Percentiles rank a stretch among this genome's conserved stretches.
phyloP scores from a whole-genome alignment of 2,113 vertebrate species.

The Podocnemis expansa region DNA sequence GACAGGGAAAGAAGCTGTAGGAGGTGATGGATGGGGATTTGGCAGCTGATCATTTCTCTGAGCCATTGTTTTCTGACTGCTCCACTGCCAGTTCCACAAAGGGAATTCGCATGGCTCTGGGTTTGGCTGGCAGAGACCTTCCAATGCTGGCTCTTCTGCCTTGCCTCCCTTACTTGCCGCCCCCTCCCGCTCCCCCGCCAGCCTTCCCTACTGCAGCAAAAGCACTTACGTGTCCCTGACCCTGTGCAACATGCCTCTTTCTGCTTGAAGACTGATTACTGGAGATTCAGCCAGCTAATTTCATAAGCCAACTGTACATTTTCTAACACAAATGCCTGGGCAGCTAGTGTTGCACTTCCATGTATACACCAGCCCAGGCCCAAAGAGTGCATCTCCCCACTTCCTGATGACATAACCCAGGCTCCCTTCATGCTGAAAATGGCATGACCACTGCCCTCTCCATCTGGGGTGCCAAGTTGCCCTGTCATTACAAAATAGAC shows the following conservation, averaged over 20 bases:
- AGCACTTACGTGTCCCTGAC: background rate
- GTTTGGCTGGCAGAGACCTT: background rate
- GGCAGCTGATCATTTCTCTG: background rate
- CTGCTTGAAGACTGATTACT: background rate
- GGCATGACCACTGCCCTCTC: background rate
- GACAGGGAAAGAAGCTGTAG: background rate
- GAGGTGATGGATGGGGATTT: background rate
- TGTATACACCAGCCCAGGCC: background rate
- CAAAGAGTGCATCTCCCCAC: background rate
- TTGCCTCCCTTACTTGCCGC: background rate
- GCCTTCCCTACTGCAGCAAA: background rate
- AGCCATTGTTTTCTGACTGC: conserved; percentile 2
- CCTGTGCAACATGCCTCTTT: background rate
- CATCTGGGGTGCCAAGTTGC: too few relatives aligned
- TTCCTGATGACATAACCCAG: background rate
- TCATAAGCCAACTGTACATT: background rate
- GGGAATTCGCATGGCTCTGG: background rate
- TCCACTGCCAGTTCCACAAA: background rate
- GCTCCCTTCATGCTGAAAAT: background rate
- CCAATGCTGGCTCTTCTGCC: background rate
- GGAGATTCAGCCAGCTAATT: background rate
- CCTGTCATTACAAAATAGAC: background rate
- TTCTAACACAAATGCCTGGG: background rate
- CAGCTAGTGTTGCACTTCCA: background rate
- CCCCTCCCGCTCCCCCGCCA: background rate